Percentiles rank a stretch among this genome's conserved stretches.
These are phyloP conservation scores for Chydorus sphaericus DNA, from an alignment of 2,888 invertebrate species.

Conservation along the genomic window DNA sequence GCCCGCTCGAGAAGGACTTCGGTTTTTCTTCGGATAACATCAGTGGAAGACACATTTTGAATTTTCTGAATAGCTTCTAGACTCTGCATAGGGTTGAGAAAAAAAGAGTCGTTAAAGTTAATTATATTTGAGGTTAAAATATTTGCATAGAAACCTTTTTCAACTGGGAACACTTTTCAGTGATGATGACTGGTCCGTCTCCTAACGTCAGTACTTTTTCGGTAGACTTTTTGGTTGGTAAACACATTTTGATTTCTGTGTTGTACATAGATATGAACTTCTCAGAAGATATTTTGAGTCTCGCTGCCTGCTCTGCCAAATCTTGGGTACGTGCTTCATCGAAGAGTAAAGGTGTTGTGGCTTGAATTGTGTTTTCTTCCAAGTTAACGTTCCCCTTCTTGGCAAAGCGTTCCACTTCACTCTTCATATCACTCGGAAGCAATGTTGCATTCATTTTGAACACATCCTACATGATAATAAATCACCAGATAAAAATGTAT, in stretches of 20 bases:
- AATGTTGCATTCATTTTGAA: slow-evolving; percentile 1
- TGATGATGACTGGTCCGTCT: not conserved
- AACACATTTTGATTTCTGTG: not conserved
- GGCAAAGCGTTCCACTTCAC: not conserved
- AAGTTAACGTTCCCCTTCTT: no score
- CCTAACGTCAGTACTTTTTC: not conserved
- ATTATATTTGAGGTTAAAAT: not conserved
- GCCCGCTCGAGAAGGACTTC: not conserved
- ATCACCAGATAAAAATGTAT: not conserved
- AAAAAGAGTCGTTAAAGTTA: not conserved
- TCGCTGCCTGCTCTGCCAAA: not conserved
- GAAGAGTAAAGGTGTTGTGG: not conserved
- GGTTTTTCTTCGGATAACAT: not conserved
- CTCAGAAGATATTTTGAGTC: not conserved
- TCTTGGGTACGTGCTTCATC: not conserved
- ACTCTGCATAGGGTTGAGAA: not conserved
- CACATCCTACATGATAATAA: not conserved
- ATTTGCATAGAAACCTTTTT: slow-evolving; percentile 1
- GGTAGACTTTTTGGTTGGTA: not conserved
- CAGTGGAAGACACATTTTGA: not conserved
- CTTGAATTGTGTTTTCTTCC: no score
- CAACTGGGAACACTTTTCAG: not conserved
- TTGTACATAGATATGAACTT: not conserved
- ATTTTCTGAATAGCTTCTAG: not conserved
- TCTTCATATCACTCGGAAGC: not conserved